Evolutionary conservation across 1,140 invertebrate species (phyloP).

Genomic region (Amyelois transitella): DNA sequence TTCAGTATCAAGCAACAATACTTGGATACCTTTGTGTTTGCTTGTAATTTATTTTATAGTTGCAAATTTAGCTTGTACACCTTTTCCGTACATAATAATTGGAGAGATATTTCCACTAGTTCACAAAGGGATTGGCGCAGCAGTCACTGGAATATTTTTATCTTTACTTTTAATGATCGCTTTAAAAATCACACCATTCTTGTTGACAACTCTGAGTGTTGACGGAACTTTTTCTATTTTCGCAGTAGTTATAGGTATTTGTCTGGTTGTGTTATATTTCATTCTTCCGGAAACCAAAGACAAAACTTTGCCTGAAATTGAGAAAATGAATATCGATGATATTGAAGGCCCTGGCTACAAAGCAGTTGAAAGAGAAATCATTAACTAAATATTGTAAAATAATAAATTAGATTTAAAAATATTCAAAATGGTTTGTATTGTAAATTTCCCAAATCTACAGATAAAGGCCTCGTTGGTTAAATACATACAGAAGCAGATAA

Average conservation of each 20-base stretch:
- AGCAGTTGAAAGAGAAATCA: background rate
- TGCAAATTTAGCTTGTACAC: slow-evolving; percentile 51
- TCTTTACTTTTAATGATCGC: slow-evolving; percentile 29
- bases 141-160: slow-evolving; percentile 30
- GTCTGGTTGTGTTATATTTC: slow-evolving; percentile 31
- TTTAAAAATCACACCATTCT: slow-evolving; percentile 43
- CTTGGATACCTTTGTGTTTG: slow-evolving; percentile 36
- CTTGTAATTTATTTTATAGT: slow-evolving; percentile 47
- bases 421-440: too few species aligned
- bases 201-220: slow-evolving; percentile 35
- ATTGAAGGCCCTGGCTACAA: background rate
- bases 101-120: slow-evolving; percentile 52
- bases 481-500: too few species aligned
- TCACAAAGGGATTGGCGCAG: slow-evolving; percentile 39
- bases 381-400: background rate
- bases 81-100: slow-evolving; percentile 44
- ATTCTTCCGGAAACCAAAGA: slow-evolving; percentile 8
- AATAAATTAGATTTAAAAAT: too few species aligned
- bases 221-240: slow-evolving; percentile 47
- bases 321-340: background rate
- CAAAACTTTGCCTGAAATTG: background rate
- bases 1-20: slow-evolving; percentile 27
- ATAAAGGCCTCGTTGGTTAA: too few species aligned
- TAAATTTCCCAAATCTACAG: too few species aligned
- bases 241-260: slow-evolving; percentile 24